A percentile compares a stretch with the other conserved stretches of the same genome.
phyloP scores from a whole-genome alignment of 1,140 invertebrate species.

The Zaprionus tsacasi region DNA sequence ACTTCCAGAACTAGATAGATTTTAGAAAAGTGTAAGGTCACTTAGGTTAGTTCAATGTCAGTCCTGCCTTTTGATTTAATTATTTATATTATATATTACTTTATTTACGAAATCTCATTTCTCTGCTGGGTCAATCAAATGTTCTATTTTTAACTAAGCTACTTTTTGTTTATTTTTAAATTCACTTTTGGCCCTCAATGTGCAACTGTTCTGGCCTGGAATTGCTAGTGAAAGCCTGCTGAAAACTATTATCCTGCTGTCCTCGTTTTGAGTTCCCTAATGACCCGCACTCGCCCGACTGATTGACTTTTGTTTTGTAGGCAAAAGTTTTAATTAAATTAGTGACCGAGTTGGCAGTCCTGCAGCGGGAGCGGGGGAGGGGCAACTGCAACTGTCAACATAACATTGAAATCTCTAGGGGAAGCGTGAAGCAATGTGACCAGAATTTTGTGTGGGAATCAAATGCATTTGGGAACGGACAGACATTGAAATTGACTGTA shows the following conservation, averaged over 20 bases:
- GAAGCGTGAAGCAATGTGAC: conserved; percentile 46
- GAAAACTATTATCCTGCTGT: conserved; percentile 32
- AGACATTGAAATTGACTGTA: conserved; percentile 54
- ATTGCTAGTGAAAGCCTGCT: background rate
- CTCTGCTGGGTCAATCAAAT: too few species aligned
- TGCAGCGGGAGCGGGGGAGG: background rate
- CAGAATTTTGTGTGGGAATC: conserved; percentile 23
- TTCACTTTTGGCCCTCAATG: background rate
- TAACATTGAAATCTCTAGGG: conserved; percentile 49
- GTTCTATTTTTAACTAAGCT: too few species aligned
- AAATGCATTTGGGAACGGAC: conserved; percentile 9
- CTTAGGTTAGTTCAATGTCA: too few species aligned
- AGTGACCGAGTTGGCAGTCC: conserved; percentile 50
- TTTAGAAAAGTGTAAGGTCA: too few species aligned
- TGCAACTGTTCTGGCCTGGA: background rate
- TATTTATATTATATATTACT: too few species aligned
- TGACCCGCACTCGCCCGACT: conserved; percentile 26
- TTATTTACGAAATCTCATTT: too few species aligned
- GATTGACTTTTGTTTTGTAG: conserved; percentile 56
- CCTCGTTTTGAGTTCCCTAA: conserved; percentile 32
- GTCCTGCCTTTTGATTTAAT: too few species aligned
- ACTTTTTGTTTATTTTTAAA: background rate
- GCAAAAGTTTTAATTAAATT: conserved; percentile 74
- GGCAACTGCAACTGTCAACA: conserved; percentile 66
- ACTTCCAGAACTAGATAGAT: too few species aligned